These are phyloP conservation scores for Danio rerio DNA, from an alignment of 2,113 vertebrate species.

Conservation along the genomic window GRCz12tu NC_133200.1:564001-564500, in stretches of 20 bases:
- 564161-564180: too few species aligned
- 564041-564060: conserved; percentile 73
- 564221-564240: background rate
- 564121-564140: conserved; percentile 14
- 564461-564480: conserved; percentile 26
- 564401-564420: background rate
- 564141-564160: background rate
- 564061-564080: conserved; percentile 64
- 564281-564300: background rate
- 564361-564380: too few species aligned
- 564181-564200: too few species aligned
- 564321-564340: background rate
- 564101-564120: conserved; percentile 52
- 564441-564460: background rate
- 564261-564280: background rate
- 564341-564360: too few species aligned
- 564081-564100: conserved; percentile 78
- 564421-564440: conserved; percentile 23
- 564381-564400: too few species aligned
- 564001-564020: background rate
- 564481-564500: conserved; percentile 10
- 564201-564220: too few species aligned
- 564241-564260: background rate
- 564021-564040: conserved; percentile 70
- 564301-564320: background rate